Evolutionary conservation across 2,888 invertebrate genomes (phyloP).

Genomic region (Deilephila porcellus): DNA sequence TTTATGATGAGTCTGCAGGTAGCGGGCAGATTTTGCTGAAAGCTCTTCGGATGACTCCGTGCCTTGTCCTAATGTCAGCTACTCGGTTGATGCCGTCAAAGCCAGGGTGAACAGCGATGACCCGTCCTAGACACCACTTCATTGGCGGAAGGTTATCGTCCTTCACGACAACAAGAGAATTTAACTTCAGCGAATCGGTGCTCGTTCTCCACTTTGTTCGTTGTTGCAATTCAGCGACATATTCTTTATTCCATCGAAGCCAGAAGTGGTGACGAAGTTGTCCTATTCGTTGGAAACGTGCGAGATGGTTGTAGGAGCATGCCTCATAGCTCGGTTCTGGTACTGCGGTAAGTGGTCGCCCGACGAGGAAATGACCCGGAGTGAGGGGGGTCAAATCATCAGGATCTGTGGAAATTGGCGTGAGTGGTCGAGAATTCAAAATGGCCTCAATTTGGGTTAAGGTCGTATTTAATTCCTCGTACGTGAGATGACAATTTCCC

Average conservation of each 20-base stretch:
- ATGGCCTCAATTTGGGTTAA: slow-evolving; percentile 37
- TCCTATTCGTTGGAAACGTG: slow-evolving; percentile 30
- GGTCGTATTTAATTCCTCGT: slow-evolving; percentile 36
- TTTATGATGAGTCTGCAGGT: too few relatives aligned
- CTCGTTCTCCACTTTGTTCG: slow-evolving; percentile 17
- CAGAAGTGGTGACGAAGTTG: slow-evolving; percentile 34
- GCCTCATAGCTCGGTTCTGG: too few relatives aligned
- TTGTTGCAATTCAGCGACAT: slow-evolving; percentile 31
- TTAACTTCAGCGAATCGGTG: neutral
- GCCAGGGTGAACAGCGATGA: slow-evolving; percentile 8
- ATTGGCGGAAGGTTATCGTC: slow-evolving; percentile 27
- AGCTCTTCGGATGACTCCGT: neutral
- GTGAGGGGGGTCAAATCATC: too few relatives aligned
- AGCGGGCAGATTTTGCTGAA: slow-evolving; percentile 3
- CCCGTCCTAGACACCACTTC: slow-evolving; percentile 25
- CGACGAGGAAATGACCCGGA: slow-evolving; percentile 35
- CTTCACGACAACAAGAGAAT: slow-evolving; percentile 23
- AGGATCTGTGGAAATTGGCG: too few relatives aligned
- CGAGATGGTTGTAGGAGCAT: slow-evolving; percentile 31
- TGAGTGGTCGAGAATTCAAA: too few relatives aligned
- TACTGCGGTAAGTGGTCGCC: slow-evolving; percentile 36
- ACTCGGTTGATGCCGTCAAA: neutral
- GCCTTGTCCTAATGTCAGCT: neutral
- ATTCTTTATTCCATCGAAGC: slow-evolving; percentile 31
- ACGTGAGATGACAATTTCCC: slow-evolving; percentile 38